Evolutionary conservation across 2,888 invertebrate genomes (phyloP).

Genomic region (Cybosia mesomella): DNA sequence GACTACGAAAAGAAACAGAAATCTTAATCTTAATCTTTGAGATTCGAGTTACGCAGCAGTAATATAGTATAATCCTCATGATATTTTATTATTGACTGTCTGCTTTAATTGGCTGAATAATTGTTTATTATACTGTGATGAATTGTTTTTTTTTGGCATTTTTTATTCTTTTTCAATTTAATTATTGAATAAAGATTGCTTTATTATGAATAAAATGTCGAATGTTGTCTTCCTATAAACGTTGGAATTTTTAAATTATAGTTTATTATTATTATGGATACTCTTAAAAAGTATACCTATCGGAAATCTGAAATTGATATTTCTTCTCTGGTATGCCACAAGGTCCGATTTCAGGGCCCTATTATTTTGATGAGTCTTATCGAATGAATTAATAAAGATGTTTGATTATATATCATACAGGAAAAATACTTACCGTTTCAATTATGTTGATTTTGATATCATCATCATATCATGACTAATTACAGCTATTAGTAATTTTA

Average conservation of each 20-base stretch:
- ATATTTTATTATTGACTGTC: background rate
- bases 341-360: background rate
- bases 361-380: background rate
- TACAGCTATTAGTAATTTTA: background rate
- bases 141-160: background rate
- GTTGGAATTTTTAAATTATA: conserved; percentile 4
- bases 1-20: background rate
- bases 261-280: background rate
- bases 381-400: background rate
- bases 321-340: background rate
- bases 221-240: background rate
- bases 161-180: background rate
- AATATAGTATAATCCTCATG: background rate
- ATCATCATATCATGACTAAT: too few species aligned
- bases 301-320: background rate
- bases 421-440: too few species aligned
- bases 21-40: background rate
- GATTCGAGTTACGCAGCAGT: background rate
- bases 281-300: background rate
- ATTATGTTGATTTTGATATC: too few species aligned
- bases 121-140: background rate
- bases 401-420: background rate
- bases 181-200: background rate
- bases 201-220: background rate
- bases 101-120: background rate